Conservation (phyloP, 1,140 invertebrate genomes). For the Chrysomallon squamiferum region DNA sequence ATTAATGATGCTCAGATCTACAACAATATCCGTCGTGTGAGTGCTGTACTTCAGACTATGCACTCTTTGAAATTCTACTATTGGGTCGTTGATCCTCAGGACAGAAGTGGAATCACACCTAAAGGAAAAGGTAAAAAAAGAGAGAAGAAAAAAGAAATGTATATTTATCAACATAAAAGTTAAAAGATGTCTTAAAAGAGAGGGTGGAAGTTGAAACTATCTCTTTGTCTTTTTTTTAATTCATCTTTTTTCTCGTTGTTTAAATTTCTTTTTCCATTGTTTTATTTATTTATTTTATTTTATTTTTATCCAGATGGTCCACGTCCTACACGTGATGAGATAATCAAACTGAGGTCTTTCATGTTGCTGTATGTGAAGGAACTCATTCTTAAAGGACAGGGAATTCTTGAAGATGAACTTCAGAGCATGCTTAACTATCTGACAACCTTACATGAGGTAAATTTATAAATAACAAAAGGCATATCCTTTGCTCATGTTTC, state of each 20-base stretch:
- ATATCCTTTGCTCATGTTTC: too few species aligned
- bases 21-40: constrained; percentile 93
- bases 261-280: too few species aligned
- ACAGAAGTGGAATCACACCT: constrained; percentile 92
- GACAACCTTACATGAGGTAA: constrained; percentile 93
- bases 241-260: too few species aligned
- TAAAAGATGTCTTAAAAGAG: too few species aligned
- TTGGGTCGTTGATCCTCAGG: constrained; percentile 95
- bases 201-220: too few species aligned
- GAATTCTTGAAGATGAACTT: constrained; percentile 97
- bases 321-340: constrained; percentile 90
- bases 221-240: too few species aligned
- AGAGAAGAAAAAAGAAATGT: too few species aligned
- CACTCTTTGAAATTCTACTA: constrained; percentile 99
- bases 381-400: constrained; percentile 90
- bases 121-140: constrained; percentile 82
- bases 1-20: constrained; percentile 97
- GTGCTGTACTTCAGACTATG: constrained; percentile 96
- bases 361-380: constrained; percentile 96
- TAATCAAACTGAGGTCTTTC: constrained; percentile 90
- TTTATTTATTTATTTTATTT: too few species aligned
- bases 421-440: constrained; percentile 98
- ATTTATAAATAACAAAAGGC: too few species aligned
- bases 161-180: too few species aligned
- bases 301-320: constrained; percentile 81